Evolutionary conservation across 37 sponge, comb jelly and placozoan species (phyloP).

Genomic region (Lycopodina hypogea): DNA sequence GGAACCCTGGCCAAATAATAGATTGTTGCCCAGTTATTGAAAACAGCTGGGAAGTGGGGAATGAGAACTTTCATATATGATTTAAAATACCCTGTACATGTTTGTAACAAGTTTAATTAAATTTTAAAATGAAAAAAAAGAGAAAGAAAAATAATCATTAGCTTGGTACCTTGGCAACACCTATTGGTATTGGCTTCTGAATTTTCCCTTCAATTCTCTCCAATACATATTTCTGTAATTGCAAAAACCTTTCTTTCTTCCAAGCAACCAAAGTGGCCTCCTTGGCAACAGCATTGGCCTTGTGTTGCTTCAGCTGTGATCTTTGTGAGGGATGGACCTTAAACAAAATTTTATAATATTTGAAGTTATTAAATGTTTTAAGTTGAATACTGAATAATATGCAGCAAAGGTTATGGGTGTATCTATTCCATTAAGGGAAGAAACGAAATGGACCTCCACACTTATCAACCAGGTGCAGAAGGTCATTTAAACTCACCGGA

Average conservation of each 20-base stretch:
- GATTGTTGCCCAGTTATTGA: too few relatives aligned
- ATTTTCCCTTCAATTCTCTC: background rate
- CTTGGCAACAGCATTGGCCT: constrained; percentile 26
- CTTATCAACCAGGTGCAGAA: too few relatives aligned
- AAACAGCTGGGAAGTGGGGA: too few relatives aligned
- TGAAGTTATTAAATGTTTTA: background rate
- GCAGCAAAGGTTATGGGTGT: background rate
- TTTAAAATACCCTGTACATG: too few relatives aligned
- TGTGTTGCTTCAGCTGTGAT: background rate
- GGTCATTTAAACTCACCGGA: constrained; percentile 29
- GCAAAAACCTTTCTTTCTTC: background rate
- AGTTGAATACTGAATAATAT: background rate
- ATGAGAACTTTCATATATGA: too few relatives aligned
- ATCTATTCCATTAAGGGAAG: too few relatives aligned
- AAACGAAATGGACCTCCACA: too few relatives aligned
- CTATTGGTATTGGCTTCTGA: background rate
- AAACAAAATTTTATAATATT: background rate
- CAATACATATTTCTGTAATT: background rate
- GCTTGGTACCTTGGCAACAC: too few relatives aligned
- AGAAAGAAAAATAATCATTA: too few relatives aligned
- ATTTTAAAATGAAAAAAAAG: too few relatives aligned
- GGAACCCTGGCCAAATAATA: too few relatives aligned
- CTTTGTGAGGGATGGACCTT: background rate
- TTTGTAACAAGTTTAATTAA: too few relatives aligned
- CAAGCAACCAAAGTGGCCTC: constrained; percentile 3